Conservation (phyloP, 2,888 invertebrate genomes). For the Cephalotes varians region DNA sequence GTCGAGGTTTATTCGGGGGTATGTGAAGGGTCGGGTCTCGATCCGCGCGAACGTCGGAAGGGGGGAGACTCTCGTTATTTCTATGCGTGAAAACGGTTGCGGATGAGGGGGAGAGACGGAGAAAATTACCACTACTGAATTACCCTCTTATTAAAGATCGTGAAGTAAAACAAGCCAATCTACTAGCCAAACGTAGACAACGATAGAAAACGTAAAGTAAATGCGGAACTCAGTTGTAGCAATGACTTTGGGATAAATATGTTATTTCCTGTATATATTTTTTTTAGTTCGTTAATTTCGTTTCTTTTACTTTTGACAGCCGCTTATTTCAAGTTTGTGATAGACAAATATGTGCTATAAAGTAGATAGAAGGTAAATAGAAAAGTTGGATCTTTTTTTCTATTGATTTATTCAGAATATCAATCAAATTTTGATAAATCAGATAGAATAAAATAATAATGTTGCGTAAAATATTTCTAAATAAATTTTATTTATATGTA, state of each 20-base stretch:
- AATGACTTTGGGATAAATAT: conserved; percentile 14
- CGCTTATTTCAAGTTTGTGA: neutral
- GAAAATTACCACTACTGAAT: conserved; percentile 1
- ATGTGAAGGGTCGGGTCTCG: neutral
- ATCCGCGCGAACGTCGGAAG: neutral
- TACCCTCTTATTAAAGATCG: conserved; percentile 2
- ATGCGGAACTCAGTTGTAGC: conserved; percentile 14
- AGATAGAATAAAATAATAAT: neutral
- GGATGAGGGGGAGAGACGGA: neutral
- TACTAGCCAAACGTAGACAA: neutral
- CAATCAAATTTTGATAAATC: neutral
- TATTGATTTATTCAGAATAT: neutral
- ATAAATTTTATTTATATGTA: conserved; percentile 20
- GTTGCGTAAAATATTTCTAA: neutral
- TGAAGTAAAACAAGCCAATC: conserved; percentile 23
- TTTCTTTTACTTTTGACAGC: neutral
- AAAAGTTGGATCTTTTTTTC: neutral
- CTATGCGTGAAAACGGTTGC: neutral
- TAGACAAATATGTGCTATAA: neutral
- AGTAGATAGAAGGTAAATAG: neutral
- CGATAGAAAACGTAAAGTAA: conserved; percentile 1
- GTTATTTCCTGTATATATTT: neutral
- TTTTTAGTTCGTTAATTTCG: neutral
- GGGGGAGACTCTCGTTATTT: neutral
- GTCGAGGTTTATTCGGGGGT: conserved; percentile 20